Evolutionary conservation across 30 jellyfish, hydroid and myxozoan genomes (phyloP).

Genomic region (Morbakka virulenta): DNA sequence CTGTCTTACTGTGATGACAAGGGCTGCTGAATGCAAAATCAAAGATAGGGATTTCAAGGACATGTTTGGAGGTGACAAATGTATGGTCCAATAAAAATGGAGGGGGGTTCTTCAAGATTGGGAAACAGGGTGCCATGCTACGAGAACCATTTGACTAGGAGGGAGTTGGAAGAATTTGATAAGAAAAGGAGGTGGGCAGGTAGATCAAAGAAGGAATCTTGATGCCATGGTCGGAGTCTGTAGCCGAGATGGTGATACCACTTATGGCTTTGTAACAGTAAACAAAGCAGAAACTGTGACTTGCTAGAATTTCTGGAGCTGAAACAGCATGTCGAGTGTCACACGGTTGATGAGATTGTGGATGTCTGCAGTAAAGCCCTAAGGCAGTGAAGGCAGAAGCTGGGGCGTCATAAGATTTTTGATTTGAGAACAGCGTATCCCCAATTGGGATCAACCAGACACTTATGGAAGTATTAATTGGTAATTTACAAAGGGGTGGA

Average conservation of each 20-base stretch:
- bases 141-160: not conserved
- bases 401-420: slow-evolving; percentile 2
- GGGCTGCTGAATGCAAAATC: no score
- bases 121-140: not conserved
- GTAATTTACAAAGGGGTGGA: not conserved
- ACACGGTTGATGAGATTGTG: slow-evolving; percentile 17
- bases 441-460: not conserved
- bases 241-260: slow-evolving; percentile 20
- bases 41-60: slow-evolving; percentile 3
- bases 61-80: slow-evolving; percentile 15
- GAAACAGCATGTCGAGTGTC: slow-evolving; percentile 9
- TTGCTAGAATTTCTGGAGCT: slow-evolving; percentile 32
- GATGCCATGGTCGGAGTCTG: slow-evolving; percentile 10
- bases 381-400: slow-evolving; percentile 36
- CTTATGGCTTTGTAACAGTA: slow-evolving; percentile 22
- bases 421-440: slow-evolving; percentile 16
- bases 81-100: slow-evolving; percentile 3
- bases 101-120: not conserved
- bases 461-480: slow-evolving; percentile 11
- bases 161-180: not conserved
- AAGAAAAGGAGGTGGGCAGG: slow-evolving; percentile 9
- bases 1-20: no score
- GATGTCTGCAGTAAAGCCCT: slow-evolving; percentile 22
- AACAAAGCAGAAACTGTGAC: slow-evolving; percentile 29
- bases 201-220: slow-evolving; percentile 5